phyloP scores from a whole-genome alignment of 2,888 invertebrate species.

The Pocota personata region DNA sequence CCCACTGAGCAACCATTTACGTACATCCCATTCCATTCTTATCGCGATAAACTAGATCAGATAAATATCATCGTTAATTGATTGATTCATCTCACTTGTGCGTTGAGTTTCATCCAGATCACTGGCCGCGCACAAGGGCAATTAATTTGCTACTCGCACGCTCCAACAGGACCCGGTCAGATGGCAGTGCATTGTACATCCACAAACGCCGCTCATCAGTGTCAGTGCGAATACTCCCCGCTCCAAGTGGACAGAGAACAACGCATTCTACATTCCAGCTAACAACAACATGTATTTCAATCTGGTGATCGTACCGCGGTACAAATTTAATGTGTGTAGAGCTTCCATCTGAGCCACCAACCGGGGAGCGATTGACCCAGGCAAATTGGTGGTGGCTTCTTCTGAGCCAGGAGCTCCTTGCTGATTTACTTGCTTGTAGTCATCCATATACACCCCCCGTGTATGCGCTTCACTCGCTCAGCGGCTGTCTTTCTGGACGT shows the following conservation, averaged over 20 bases:
- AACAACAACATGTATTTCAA: constrained; percentile 54
- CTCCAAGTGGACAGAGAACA: constrained; percentile 32
- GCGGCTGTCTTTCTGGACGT: constrained; percentile 61
- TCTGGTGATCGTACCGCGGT: constrained; percentile 39
- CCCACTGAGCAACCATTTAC: neutral
- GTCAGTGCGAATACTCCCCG: constrained; percentile 21
- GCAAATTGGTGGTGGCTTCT: constrained; percentile 32
- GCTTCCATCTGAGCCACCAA: constrained; percentile 57
- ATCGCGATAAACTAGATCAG: constrained; percentile 28
- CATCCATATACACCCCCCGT: constrained; percentile 20
- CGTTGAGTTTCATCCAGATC: constrained; percentile 31
- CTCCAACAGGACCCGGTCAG: constrained; percentile 17
- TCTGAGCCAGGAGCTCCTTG: constrained; percentile 48
- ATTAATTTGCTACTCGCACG: constrained; percentile 54
- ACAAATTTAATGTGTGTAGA: constrained; percentile 60
- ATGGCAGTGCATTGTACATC: neutral
- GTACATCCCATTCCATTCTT: neutral
- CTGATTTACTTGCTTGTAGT: constrained; percentile 53
- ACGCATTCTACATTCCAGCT: constrained; percentile 56
- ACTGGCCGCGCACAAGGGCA: constrained; percentile 29
- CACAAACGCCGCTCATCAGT: constrained; percentile 30
- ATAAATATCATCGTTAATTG: constrained; percentile 22
- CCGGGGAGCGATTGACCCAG: constrained; percentile 39
- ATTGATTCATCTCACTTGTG: constrained; percentile 59
- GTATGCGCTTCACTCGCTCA: constrained; percentile 50